A percentile compares a stretch with the other conserved stretches of the same genome.
phyloP scores from a whole-genome alignment of 1,140 invertebrate genomes.

The Lineus longissimus region DNA sequence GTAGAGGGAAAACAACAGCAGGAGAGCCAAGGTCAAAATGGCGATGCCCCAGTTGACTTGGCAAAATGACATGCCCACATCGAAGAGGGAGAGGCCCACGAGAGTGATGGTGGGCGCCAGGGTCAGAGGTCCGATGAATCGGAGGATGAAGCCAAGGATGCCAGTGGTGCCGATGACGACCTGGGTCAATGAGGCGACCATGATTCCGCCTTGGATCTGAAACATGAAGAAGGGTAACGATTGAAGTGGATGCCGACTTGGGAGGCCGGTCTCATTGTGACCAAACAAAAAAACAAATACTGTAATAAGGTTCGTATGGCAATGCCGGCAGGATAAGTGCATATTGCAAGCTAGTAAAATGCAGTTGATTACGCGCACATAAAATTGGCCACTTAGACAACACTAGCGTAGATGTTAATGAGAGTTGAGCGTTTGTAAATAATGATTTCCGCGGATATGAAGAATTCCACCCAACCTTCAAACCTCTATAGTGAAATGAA shows the following conservation, averaged over 20 bases:
- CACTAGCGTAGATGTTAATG: too few species aligned
- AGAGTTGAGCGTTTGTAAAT: too few species aligned
- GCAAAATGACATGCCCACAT: conserved; percentile 42
- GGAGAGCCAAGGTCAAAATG: conserved; percentile 64
- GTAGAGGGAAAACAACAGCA: conserved; percentile 79
- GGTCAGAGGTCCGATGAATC: conserved; percentile 48
- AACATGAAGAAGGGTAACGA: conserved; percentile 11
- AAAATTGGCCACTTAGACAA: too few species aligned
- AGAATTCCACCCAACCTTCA: too few species aligned
- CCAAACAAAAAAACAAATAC: background rate
- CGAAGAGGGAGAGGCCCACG: conserved; percentile 45
- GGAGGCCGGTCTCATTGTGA: background rate
- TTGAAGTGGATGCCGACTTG: background rate
- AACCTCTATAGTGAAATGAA: too few species aligned
- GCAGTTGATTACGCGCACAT: too few species aligned
- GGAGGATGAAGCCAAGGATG: conserved; percentile 48
- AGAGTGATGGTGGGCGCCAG: conserved; percentile 47
- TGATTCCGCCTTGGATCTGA: conserved; percentile 74
- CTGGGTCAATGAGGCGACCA: conserved; percentile 75
- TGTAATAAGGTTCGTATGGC: background rate
- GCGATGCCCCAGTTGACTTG: conserved; percentile 42
- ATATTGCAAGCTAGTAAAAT: background rate
- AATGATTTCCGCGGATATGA: too few species aligned
- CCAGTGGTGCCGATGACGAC: conserved; percentile 67
- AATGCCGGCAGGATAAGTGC: background rate